phyloP scores from a whole-genome alignment of 2,797 vertebrate species.

The Pygocentrus nattereri region DNA sequence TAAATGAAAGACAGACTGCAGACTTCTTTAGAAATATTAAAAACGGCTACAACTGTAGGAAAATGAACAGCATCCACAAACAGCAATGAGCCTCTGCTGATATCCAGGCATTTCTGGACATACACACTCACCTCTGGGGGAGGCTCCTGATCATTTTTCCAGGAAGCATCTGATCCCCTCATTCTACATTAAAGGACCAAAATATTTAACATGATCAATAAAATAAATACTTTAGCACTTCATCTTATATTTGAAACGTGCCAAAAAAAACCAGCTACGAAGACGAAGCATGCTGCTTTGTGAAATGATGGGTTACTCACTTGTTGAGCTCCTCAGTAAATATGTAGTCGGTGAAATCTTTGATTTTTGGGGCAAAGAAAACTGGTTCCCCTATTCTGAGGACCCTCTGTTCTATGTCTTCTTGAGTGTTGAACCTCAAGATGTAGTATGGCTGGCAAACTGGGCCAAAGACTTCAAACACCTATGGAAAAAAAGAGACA shows the following conservation, averaged over 20 bases:
- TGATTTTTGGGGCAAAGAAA: constrained; percentile 86
- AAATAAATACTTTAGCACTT: not conserved
- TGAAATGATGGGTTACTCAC: constrained; percentile 76
- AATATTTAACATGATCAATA: not conserved
- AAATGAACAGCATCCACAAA: too few species aligned
- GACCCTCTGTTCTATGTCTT: constrained; percentile 82
- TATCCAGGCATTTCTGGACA: not conserved
- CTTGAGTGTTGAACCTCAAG: constrained; percentile 86
- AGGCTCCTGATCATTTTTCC: constrained; percentile 95
- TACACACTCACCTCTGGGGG: constrained; percentile 83
- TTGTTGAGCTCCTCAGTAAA: constrained; percentile 85
- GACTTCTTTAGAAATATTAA: too few species aligned
- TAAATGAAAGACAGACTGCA: too few species aligned
- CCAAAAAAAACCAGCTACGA: not conserved
- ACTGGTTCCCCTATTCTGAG: constrained; percentile 83
- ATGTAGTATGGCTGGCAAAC: constrained; percentile 91
- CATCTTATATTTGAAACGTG: not conserved
- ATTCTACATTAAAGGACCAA: constrained; percentile 69
- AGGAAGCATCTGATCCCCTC: constrained; percentile 94
- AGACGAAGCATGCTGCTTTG: not conserved
- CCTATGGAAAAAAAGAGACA: constrained; percentile 67
- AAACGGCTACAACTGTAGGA: not conserved
- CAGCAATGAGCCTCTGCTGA: not conserved
- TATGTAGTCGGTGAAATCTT: constrained; percentile 91
- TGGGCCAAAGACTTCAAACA: constrained; percentile 94